Percentiles rank a stretch among this genome's conserved stretches.
Conservation (phyloP, 2,113 vertebrate genomes). For the Corapipo altera region DNA sequence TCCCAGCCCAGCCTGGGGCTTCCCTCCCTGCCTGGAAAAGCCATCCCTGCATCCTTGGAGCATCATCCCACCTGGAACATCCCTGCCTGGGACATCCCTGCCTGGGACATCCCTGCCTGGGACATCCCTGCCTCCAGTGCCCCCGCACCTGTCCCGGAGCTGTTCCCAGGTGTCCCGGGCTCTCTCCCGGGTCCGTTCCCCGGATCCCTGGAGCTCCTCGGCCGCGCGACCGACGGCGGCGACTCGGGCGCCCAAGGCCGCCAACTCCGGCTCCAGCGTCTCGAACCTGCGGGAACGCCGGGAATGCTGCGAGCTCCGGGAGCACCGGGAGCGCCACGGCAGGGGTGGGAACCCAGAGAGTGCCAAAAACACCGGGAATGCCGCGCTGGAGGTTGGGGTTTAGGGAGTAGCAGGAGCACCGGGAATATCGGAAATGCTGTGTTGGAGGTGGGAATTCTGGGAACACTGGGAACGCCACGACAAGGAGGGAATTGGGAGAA, state of each 20-base stretch:
- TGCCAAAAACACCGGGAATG: no score
- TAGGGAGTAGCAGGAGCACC: no score
- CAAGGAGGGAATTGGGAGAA: neutral
- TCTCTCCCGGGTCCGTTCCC: conserved; percentile 82
- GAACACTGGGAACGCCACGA: neutral
- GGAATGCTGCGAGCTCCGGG: neutral
- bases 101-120: no score
- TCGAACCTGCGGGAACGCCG: conserved; percentile 81
- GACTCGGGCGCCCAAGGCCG: conserved; percentile 81
- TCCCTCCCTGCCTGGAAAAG: neutral
- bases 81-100: no score
- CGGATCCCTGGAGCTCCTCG: conserved; percentile 79
- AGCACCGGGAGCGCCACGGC: neutral
- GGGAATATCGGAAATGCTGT: neutral
- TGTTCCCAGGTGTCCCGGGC: conserved; percentile 84
- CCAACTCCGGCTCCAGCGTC: conserved; percentile 95
- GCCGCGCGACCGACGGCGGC: conserved; percentile 85
- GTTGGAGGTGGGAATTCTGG: neutral
- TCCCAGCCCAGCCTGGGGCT: neutral
- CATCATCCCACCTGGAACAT: no score
- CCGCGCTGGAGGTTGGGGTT: neutral
- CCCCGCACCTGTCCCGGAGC: conserved; percentile 76
- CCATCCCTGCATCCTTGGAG: neutral
- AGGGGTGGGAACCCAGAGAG: neutral
- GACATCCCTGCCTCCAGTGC: no score